Evolutionary conservation across 2,113 vertebrate genomes (phyloP).

Genomic region (Strigops habroptila): DNA sequence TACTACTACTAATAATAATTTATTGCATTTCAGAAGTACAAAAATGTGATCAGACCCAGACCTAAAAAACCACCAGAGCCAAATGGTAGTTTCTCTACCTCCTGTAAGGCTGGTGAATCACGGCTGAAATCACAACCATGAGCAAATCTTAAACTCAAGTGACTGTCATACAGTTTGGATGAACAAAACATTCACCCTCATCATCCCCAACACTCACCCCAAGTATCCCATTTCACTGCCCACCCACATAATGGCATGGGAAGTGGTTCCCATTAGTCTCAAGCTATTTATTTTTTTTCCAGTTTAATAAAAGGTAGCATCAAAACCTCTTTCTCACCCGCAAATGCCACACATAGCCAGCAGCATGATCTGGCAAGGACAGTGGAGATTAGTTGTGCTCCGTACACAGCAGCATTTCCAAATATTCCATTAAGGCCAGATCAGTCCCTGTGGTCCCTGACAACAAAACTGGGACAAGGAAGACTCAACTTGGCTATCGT

Average conservation of each 20-base stretch:
- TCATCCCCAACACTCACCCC: background rate
- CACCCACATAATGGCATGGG: background rate
- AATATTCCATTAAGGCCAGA: background rate
- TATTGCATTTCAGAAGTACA: background rate
- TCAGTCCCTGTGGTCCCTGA: background rate
- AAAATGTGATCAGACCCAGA: background rate
- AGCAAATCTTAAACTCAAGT: background rate
- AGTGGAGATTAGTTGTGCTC: background rate
- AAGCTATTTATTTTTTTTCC: background rate
- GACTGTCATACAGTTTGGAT: background rate
- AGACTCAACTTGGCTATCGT: fast-evolving
- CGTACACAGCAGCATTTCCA: background rate
- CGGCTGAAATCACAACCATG: background rate
- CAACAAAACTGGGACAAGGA: background rate
- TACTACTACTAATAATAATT: background rate
- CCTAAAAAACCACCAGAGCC: background rate
- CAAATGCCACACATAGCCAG: background rate
- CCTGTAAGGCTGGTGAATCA: background rate
- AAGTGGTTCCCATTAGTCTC: background rate
- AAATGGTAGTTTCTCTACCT: background rate
- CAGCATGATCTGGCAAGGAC: background rate
- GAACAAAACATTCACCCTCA: background rate
- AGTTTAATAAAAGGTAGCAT: background rate
- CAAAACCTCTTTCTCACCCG: background rate
- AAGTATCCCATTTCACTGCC: background rate